Conservation (phyloP, 2,113 vertebrate genomes). For the Triplophysa tibetana region DNA sequence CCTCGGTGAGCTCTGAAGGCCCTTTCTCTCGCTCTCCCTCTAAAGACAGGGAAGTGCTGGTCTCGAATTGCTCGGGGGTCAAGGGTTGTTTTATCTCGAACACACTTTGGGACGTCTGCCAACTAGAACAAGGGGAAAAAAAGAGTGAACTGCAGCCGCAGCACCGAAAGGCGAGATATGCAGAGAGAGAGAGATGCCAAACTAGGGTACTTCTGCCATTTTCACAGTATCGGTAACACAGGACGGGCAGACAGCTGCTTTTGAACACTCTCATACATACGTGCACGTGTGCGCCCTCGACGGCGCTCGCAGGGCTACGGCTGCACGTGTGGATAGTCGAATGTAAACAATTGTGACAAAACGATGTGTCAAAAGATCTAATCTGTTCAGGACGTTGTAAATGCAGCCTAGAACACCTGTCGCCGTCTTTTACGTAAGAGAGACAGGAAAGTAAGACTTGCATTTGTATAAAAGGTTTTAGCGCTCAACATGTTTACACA, state of each 20-base stretch:
- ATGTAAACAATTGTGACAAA: no score
- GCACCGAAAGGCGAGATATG: conserved; percentile 47
- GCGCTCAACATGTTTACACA: background rate
- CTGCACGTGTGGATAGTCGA: no score
- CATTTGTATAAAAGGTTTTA: background rate
- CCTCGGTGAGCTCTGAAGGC: background rate
- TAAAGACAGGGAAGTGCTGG: conserved; percentile 54
- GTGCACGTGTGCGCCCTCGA: no score
- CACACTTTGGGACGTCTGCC: conserved; percentile 69
- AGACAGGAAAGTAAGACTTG: background rate
- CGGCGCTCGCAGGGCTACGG: no score
- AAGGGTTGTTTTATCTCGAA: conserved; percentile 69
- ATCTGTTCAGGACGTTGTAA: no score
- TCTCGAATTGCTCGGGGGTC: conserved; percentile 62
- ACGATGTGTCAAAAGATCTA: no score
- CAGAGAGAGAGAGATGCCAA: background rate
- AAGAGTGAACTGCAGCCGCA: conserved; percentile 53
- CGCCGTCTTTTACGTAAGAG: background rate
- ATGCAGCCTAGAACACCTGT: no score
- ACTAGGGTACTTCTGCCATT: no score
- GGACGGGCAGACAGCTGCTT: no score
- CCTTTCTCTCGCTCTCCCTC: conserved; percentile 40
- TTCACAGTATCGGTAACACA: no score
- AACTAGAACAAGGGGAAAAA: conserved; percentile 63
- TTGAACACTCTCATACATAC: no score